Evolutionary conservation across 2,113 vertebrate species (phyloP).

Genomic region (Ammodytes dubius): DNA sequence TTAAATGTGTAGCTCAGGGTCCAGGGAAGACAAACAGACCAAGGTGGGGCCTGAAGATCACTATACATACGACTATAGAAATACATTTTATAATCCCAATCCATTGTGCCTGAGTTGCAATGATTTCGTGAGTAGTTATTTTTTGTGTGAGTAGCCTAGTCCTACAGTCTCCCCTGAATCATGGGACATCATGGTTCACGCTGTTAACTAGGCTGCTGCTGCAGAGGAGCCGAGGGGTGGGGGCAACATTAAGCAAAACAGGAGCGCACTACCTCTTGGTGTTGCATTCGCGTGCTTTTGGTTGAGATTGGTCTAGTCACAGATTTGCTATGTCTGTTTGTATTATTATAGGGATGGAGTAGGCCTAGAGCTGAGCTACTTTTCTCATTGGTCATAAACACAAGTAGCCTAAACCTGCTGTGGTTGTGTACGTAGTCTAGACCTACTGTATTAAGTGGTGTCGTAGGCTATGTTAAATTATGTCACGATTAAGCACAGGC

Average conservation of each 20-base stretch:
- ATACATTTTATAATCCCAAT: constrained; percentile 22
- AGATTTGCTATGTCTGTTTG: not conserved
- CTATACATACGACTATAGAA: not conserved
- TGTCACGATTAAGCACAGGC: not conserved
- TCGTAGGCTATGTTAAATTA: not conserved
- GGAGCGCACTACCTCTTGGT: constrained; percentile 2
- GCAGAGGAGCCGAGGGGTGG: constrained; percentile 44
- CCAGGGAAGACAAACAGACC: constrained; percentile 49
- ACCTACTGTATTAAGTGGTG: not conserved
- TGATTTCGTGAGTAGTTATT: not conserved
- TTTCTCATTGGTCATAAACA: not conserved
- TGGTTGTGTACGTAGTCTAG: no score
- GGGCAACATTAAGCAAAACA: constrained; percentile 28
- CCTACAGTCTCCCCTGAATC: not conserved
- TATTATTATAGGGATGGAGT: not conserved
- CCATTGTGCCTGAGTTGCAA: not conserved
- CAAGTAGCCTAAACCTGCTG: not conserved
- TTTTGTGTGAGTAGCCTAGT: not conserved
- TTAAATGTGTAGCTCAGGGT: constrained; percentile 49
- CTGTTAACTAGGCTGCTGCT: constrained; percentile 31
- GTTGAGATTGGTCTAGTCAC: not conserved
- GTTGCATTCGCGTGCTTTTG: constrained; percentile 40
- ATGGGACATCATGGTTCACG: not conserved
- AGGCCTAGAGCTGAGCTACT: not conserved
- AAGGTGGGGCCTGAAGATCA: constrained; percentile 19